Base-by-base conservation (phyloP, 1,140 invertebrate species). In the Zaprionus vittiger region DNA sequence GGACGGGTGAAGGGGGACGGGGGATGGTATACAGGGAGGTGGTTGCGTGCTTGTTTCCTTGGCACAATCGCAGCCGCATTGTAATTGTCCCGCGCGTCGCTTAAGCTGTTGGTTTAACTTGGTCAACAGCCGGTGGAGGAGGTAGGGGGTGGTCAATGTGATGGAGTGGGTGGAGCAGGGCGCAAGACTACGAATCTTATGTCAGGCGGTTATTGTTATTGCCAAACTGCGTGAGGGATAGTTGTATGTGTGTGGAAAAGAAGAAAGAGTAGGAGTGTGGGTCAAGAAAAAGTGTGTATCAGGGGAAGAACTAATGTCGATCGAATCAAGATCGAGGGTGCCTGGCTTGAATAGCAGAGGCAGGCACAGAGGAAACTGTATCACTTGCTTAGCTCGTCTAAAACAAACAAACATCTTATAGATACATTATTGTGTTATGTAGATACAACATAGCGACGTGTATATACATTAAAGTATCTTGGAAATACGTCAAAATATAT, bases 61-160 rank as follows among this genome's bases (percentile, higher is more conserved):
- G 62, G 24, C 20, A 17, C n/a, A 20, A 20, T 64, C 47, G 41
- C 12, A 52, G 47, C 12, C 14, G 47, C 47, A 52, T 22, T 52
- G 61, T 64, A 64, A 64, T 64, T 64, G 47, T 59, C n/a, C 17
- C 26, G 22, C 9, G 26, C 38, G 34, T 22, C 67, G 47, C 47
- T 70, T 54, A 38, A 61, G 60, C 37, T 61, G 31, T 70, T 70
- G 67, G 37, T 54, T 69, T 54, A 63, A 74, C 20, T 47, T 62
- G 72, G 28, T 24, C 31, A 68, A 37, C 47, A 12, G 7, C 47
- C 47, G 12, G n/a, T 22, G 47, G 47, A 2, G 6, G 17, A 0
- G 47, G 17, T 5, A 7, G n/a, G 17, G 2, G 41, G 2, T 47
- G 41, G 41, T 17, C 41, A 52, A 14, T 49, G 20, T 22, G 17